phyloP scores from a whole-genome alignment of 2,888 invertebrate species.

The Petrophora chlorosata region DNA sequence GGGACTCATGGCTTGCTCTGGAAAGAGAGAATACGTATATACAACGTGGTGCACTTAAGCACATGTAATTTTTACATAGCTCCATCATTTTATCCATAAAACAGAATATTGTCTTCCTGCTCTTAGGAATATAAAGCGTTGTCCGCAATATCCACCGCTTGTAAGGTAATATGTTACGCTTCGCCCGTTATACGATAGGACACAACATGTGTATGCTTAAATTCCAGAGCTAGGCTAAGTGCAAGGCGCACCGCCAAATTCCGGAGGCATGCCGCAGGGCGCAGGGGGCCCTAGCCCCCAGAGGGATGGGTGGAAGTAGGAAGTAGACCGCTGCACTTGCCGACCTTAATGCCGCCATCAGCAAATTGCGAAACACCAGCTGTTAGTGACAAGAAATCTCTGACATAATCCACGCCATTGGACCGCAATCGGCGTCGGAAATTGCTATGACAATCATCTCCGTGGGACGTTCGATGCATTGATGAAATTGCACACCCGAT shows the following conservation, averaged over 20 bases:
- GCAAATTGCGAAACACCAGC: slow-evolving; percentile 81
- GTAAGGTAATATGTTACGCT: slow-evolving; percentile 48
- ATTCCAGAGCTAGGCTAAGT: slow-evolving; percentile 62
- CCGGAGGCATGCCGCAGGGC: slow-evolving; percentile 70
- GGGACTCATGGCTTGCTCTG: no score
- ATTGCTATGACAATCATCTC: slow-evolving; percentile 62
- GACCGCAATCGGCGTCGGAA: slow-evolving; percentile 60
- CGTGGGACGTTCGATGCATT: slow-evolving; percentile 42
- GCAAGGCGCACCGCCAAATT: slow-evolving; percentile 78
- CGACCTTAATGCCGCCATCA: slow-evolving; percentile 80
- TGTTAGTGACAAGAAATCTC: slow-evolving; percentile 75
- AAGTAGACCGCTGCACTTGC: slow-evolving; percentile 69
- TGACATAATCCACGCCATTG: slow-evolving; percentile 72
- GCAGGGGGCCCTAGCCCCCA: slow-evolving; percentile 42
- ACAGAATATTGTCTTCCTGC: no score
- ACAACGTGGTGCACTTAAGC: no score
- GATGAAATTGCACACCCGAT: slow-evolving; percentile 31
- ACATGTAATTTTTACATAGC: no score
- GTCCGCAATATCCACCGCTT: slow-evolving; percentile 38
- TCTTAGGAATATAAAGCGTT: neutral
- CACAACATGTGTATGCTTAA: slow-evolving; percentile 48
- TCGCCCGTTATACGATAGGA: slow-evolving; percentile 42
- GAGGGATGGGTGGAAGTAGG: slow-evolving; percentile 39
- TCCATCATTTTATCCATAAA: no score
- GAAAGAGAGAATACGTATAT: no score